Evolutionary conservation across 2,113 vertebrate genomes (phyloP).

Genomic region (Gavia stellata): DNA sequence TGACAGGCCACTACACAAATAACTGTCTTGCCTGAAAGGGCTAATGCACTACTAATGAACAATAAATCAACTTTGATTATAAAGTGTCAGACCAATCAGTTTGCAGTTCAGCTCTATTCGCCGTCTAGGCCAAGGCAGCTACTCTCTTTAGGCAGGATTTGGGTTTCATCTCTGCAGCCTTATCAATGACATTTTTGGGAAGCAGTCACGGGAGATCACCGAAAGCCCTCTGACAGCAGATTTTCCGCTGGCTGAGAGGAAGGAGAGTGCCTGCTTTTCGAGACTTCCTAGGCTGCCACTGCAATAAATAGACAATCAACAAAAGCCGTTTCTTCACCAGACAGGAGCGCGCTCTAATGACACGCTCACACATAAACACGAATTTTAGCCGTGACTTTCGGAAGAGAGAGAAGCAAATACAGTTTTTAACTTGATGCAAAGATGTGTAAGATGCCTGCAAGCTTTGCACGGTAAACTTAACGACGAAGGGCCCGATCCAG

Average conservation of each 20-base stretch:
- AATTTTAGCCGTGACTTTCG: not conserved
- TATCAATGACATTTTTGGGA: slow-evolving; percentile 68
- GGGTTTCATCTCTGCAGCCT: slow-evolving; percentile 71
- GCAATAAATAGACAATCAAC: not conserved
- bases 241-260: not conserved
- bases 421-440: not conserved
- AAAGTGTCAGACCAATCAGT: slow-evolving; percentile 95
- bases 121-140: slow-evolving; percentile 78
- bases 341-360: not conserved
- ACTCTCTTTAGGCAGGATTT: slow-evolving; percentile 66
- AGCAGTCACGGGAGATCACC: slow-evolving; percentile 6
- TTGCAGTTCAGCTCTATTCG: slow-evolving; percentile 85
- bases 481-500: not conserved
- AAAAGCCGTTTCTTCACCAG: not conserved
- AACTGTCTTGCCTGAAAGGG: slow-evolving; percentile 92
- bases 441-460: not conserved
- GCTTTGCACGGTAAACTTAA: not conserved
- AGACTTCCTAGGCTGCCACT: not conserved
- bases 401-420: not conserved
- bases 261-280: not conserved
- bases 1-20: slow-evolving; percentile 95
- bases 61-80: slow-evolving; percentile 99
- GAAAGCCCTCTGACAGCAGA: slow-evolving; percentile 33
- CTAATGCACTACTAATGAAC: slow-evolving; percentile 99
- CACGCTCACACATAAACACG: rapidly evolving